Evolutionary conservation across 2,888 invertebrate genomes (phyloP).

Genomic region (Corythucha ciliata): DNA sequence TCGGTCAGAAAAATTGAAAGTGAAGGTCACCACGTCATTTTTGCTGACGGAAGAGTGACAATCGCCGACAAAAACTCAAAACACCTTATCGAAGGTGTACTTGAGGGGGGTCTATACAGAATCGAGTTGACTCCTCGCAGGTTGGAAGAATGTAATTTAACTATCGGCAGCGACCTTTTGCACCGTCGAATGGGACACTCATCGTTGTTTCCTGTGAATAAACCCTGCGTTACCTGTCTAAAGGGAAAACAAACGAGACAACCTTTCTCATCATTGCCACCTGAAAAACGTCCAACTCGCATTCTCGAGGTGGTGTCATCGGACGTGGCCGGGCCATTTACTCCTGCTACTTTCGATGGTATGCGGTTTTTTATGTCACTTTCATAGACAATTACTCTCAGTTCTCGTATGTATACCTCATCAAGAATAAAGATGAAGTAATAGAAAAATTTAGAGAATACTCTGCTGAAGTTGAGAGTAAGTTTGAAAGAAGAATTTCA

Average conservation of each 20-base stretch:
- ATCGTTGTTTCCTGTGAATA: not conserved
- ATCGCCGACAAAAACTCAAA: conserved; percentile 1
- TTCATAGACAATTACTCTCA: conserved; percentile 2
- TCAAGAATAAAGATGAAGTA: conserved; percentile 1
- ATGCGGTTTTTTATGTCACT: conserved; percentile 5
- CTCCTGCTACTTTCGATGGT: conserved; percentile 8
- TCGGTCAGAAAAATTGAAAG: conserved; percentile 4
- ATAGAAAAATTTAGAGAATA: conserved; percentile 5
- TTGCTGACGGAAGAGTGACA: conserved; percentile 2
- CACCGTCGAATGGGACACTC: conserved; percentile 12
- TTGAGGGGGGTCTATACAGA: too few relatives aligned
- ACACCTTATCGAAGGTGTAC: too few relatives aligned
- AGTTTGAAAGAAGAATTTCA: not conserved
- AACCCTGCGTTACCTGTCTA: conserved; percentile 5
- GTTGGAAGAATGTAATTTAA: too few relatives aligned
- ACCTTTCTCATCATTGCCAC: conserved; percentile 2
- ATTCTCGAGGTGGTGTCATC: not conserved
- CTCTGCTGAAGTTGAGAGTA: not conserved
- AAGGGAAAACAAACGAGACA: conserved; percentile 10
- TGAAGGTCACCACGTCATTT: not conserved
- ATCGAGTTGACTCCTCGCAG: too few relatives aligned
- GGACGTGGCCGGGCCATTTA: conserved; percentile 4
- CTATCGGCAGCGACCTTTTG: too few relatives aligned
- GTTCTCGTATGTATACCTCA: not conserved
- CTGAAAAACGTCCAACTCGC: not conserved